Base-by-base conservation (phyloP, 2,888 invertebrate species). In the Altica lythri region DNA sequence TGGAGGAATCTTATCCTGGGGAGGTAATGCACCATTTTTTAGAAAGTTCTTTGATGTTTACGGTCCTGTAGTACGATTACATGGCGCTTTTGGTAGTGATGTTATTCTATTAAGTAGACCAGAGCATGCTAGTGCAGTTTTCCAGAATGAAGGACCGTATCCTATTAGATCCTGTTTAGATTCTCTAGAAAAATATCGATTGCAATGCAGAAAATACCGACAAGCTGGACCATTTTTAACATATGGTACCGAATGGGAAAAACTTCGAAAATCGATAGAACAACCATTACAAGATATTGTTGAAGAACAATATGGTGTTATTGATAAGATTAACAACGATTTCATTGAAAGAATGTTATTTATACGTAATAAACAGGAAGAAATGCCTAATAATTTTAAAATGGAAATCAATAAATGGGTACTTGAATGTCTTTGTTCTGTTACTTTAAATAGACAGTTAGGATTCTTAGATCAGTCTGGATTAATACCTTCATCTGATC, bases 401-500 rank as follows among this genome's bases (percentile, higher is more conserved):
- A 78, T 79, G 51, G 84, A 86, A 65, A 69, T 86, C 17, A 80
- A 82, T 64, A 85, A 85, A 68, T 89, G 88, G 88, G 80, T 83
- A 40, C 77, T 87, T 61, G 87, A 88, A 75, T 85, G 86, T 74
- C 78, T 83, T 69, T 81, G 80, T 77, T 65, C 73, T 5, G 68
- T 82, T 16, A 73, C 80, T 52, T 79, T 83, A 61, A 79, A 81
- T n/a, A 84, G 82, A 65, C 80, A 82, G 37, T 79, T 89, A 46
- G 85, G 85, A 0, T 85, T 86, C 70, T 72, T 86, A 34, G 77
- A 83, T 72, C 46, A 80, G 64, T 61, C 69, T 63, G 69, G 79
- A 69, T 55, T 80, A 66, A 78, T 81, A 72, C 59, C 80, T 67
- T 68, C 80, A 68, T 77, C 79, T 9, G 86, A 86, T 62, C 78